Percentiles rank a stretch among this genome's conserved stretches.
These are phyloP conservation scores for Phoxinus phoxinus DNA, from an alignment of 2,113 vertebrate genomes.

Conservation along the genomic window DNA sequence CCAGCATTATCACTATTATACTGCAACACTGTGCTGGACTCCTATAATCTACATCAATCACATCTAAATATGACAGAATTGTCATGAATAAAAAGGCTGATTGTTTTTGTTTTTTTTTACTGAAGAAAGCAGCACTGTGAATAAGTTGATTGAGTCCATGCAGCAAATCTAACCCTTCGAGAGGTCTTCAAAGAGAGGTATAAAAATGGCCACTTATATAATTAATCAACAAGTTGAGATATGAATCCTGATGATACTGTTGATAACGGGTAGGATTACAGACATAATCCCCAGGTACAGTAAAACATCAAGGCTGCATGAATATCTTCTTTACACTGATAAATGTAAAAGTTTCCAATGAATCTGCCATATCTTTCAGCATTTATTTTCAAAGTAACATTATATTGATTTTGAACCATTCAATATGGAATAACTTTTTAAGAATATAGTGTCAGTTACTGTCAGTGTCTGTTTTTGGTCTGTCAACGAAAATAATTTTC, in stretches of 20 bases:
- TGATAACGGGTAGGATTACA: neutral
- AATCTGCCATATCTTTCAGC: neutral
- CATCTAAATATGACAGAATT: neutral
- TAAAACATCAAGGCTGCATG: neutral
- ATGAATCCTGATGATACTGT: neutral
- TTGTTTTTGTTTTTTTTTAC: neutral
- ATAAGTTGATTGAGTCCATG: neutral
- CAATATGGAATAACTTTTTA: neutral
- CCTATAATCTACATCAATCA: neutral
- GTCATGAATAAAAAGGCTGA: neutral
- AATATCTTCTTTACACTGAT: neutral
- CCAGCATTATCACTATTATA: neutral
- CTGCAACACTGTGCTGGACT: neutral
- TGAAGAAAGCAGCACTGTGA: neutral
- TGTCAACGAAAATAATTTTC: too few species aligned
- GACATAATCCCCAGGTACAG: neutral
- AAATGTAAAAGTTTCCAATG: neutral
- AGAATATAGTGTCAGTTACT: too few species aligned
- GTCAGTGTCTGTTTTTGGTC: too few species aligned
- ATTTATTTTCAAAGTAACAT: neutral
- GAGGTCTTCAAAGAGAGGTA: neutral
- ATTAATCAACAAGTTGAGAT: neutral
- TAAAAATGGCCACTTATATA: neutral
- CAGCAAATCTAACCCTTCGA: neutral
- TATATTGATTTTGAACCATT: neutral